Base-by-base conservation (phyloP, 2,888 invertebrate species). In the Miltochrista miniata region DNA sequence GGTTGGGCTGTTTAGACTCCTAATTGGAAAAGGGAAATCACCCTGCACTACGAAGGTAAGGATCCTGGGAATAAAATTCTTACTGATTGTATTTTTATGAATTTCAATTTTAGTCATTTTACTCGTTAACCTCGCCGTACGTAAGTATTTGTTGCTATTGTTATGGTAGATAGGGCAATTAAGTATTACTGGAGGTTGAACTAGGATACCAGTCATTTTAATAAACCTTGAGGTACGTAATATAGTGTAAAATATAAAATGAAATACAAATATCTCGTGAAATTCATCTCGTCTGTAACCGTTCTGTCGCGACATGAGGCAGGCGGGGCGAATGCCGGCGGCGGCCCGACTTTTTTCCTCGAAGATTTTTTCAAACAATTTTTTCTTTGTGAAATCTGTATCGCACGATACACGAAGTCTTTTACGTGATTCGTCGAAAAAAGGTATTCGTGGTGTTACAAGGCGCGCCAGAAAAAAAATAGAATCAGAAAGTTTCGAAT, bases 311-410 rank as follows among this genome's bases (percentile, higher is more conserved):
- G 79, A 83, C 83, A 80, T 72, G 76, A 73, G 72, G 72, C 83
- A 70, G 78, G 79, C 78, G 80, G 77, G 72, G 71, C 76, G 18
- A 61, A 61, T 61, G 48, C 58, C 51, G 51, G 58, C 51, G 51
- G 58, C 64, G 66, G 65, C 70, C 62, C 65, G 70, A 73, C 74
- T 68, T 66, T 66, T 74, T 75, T 74, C 72, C 70, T 68, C 50
- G 57, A 59, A 34, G 63, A 64, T 68, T 68, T 67, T 74, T 73
- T 76, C 72, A 68, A 59, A 51, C 51, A 59, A 43, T 76, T 79
- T 81, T 81, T 81, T 76, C 69, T 62, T 78, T 70, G 75, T 80
- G 77, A 83, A 86, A 85, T 86, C 82, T 84, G 85, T 86, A 87
- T 85, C 77, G 86, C 86, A 87, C 85, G 83, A 79, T 77, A 81